phyloP scores from a whole-genome alignment of 2,797 vertebrate genomes.

The Acanthopagrus latus region DNA sequence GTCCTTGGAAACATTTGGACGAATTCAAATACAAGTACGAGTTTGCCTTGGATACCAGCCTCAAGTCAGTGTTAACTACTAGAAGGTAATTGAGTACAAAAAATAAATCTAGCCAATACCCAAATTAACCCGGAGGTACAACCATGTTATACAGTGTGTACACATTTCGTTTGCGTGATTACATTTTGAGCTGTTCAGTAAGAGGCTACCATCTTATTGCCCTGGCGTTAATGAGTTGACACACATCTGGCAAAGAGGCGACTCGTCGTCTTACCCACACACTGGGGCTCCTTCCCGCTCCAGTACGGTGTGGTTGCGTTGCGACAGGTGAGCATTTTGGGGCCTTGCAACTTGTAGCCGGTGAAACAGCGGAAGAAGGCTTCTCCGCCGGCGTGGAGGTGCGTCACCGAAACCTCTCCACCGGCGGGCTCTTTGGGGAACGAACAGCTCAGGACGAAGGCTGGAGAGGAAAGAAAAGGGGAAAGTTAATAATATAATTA shows the following conservation, averaged over 20 bases:
- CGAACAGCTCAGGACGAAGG: conserved; percentile 93
- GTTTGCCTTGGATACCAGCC: not conserved
- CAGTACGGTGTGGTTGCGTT: conserved; percentile 96
- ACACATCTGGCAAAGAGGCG: not conserved
- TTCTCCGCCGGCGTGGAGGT: conserved; percentile 91
- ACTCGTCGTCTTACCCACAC: conserved; percentile 89
- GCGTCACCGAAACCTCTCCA: conserved; percentile 92
- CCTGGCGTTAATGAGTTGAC: not conserved
- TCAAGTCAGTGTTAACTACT: not conserved
- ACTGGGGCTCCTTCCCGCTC: conserved; percentile 91
- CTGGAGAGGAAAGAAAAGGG: conserved; percentile 65
- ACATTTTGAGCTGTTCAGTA: conserved; percentile 21
- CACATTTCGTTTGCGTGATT: conserved; percentile 39
- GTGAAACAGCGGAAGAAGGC: conserved; percentile 91
- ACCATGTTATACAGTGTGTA: not conserved
- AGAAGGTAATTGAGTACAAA: not conserved
- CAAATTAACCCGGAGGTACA: conserved; percentile 52
- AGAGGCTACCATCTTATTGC: not conserved
- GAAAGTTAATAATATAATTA: not conserved
- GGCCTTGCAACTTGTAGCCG: conserved; percentile 92
- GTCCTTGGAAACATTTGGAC: not conserved
- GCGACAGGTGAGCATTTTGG: conserved; percentile 89
- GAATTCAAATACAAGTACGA: conserved; percentile 21
- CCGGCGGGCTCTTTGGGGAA: conserved; percentile 91
- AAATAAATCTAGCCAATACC: not conserved